Conservation (phyloP, 2,797 vertebrate genomes). For the Enteromius trimaculatus region DNA sequence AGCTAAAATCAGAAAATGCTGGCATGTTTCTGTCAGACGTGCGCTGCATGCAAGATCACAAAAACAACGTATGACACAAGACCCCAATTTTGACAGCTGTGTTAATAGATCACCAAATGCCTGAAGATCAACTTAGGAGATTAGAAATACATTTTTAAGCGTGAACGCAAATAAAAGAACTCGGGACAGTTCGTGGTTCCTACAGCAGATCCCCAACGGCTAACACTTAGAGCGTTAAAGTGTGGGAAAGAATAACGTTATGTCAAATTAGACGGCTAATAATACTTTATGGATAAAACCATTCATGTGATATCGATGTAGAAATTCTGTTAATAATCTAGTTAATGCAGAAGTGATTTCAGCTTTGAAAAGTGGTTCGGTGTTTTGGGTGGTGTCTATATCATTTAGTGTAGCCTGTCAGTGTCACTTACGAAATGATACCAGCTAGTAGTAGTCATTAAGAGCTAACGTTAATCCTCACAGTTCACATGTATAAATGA, state of each 20-base stretch:
- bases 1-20: not conserved
- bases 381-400: slow-evolving; percentile 20
- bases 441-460: not conserved
- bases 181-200: not conserved
- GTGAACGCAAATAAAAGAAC: not conserved
- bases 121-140: too few species aligned
- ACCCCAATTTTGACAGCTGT: not conserved
- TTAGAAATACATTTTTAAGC: not conserved
- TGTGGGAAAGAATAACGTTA: too few species aligned
- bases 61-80: not conserved
- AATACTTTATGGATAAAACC: not conserved
- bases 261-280: not conserved
- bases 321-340: too few species aligned
- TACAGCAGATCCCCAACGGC: not conserved
- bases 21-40: not conserved
- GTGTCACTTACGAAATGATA: slow-evolving; percentile 1
- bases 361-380: not conserved
- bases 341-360: not conserved
- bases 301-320: not conserved
- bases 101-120: not conserved
- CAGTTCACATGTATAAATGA: not conserved
- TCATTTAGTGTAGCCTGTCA: slow-evolving; percentile 10
- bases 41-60: not conserved
- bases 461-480: too few species aligned
- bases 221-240: not conserved